These are phyloP conservation scores for Misgurnus mizolepis DNA, from an alignment of 2,113 vertebrate genomes.

Conservation along the genomic window DNA sequence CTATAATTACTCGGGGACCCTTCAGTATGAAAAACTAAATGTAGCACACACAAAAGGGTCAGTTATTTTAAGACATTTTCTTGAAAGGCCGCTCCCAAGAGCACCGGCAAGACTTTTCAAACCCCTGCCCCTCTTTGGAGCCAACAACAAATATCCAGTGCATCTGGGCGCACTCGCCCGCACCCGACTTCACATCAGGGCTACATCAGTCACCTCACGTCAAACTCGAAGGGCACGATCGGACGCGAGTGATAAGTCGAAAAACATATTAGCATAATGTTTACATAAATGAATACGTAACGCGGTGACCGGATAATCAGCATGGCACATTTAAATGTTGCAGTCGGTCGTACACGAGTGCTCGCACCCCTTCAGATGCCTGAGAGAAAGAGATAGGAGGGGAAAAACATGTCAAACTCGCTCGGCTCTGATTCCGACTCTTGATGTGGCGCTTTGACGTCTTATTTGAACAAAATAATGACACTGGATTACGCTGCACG, in stretches of 20 bases:
- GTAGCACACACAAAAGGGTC: constrained; percentile 11
- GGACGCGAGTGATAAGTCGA: constrained; percentile 72
- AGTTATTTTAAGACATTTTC: constrained; percentile 17
- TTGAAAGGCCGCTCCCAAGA: constrained; percentile 40
- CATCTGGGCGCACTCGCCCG: constrained; percentile 65
- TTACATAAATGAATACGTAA: constrained; percentile 76
- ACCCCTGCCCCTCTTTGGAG: constrained; percentile 63
- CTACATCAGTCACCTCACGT: constrained; percentile 77
- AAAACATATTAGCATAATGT: constrained; percentile 72
- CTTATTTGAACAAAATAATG: constrained; percentile 56
- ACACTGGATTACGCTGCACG: constrained; percentile 44
- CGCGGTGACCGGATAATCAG: constrained; percentile 48
- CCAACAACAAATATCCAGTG: constrained; percentile 71
- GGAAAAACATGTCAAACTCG: constrained; percentile 49
- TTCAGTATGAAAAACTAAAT: constrained; percentile 23
- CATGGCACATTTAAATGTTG: constrained; percentile 44
- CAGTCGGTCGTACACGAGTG: neutral
- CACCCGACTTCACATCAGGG: constrained; percentile 70
- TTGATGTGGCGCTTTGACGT: constrained; percentile 26
- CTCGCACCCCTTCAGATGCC: constrained; percentile 18
- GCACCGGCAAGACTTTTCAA: constrained; percentile 57
- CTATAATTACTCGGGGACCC: constrained; percentile 19
- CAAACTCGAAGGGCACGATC: constrained; percentile 78
- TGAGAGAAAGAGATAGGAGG: constrained; percentile 38
- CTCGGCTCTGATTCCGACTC: constrained; percentile 32